Evolutionary conservation across 1,140 invertebrate species (phyloP).

Genomic region (Diachasmimorpha longicaudata): DNA sequence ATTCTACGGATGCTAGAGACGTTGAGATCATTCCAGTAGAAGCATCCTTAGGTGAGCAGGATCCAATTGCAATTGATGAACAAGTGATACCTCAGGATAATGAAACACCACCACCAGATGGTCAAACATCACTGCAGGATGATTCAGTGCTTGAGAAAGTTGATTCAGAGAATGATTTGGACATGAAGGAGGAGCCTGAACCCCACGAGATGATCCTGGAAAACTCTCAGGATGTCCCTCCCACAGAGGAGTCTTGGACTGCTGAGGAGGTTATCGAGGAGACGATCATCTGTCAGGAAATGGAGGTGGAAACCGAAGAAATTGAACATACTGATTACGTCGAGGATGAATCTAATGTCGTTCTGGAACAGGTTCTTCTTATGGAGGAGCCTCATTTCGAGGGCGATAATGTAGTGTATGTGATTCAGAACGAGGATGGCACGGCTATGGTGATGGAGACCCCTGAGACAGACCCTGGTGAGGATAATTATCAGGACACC

Average conservation of each 20-base stretch:
- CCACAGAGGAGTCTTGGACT: neutral
- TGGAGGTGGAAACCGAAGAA: conserved; percentile 50
- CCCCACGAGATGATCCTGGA: neutral
- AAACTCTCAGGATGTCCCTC: neutral
- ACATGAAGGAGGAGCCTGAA: too few species aligned
- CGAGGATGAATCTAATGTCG: conserved; percentile 32
- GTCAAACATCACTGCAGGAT: neutral
- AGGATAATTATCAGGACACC: conserved; percentile 28
- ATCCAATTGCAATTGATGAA: too few species aligned
- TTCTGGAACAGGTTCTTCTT: conserved; percentile 46
- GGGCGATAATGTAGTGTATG: conserved; percentile 45
- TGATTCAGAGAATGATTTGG: too few species aligned
- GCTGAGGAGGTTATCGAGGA: conserved; percentile 55
- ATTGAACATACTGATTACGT: conserved; percentile 29
- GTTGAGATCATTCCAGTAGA: too few species aligned
- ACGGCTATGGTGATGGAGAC: conserved; percentile 40
- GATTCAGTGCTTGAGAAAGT: neutral
- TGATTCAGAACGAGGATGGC: conserved; percentile 47
- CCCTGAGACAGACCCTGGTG: conserved; percentile 15
- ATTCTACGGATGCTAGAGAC: neutral
- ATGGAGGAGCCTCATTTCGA: conserved; percentile 39
- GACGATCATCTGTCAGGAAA: conserved; percentile 57
- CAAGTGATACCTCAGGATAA: neutral
- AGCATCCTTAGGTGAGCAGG: too few species aligned
- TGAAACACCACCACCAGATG: neutral